phyloP scores from a whole-genome alignment of 2,797 vertebrate genomes.

The Dendrocincla tyrannina region DNA sequence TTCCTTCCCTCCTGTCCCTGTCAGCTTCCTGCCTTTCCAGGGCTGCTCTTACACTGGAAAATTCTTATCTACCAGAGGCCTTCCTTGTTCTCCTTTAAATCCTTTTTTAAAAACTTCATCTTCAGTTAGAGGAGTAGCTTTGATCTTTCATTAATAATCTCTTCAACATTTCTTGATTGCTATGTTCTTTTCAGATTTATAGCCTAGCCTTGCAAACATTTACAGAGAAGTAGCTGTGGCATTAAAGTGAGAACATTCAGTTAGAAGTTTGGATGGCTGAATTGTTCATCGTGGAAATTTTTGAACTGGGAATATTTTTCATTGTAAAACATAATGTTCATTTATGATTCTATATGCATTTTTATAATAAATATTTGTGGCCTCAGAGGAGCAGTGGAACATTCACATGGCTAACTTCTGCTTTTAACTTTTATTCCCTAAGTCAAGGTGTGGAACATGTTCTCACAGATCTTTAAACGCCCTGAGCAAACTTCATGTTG shows the following conservation, averaged over 20 bases:
- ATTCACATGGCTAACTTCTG: background rate
- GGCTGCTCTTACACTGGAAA: background rate
- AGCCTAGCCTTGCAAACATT: background rate
- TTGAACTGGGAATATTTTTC: conserved; percentile 13
- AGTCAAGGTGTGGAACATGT: background rate
- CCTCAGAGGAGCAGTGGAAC: background rate
- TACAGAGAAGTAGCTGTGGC: background rate
- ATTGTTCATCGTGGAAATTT: background rate
- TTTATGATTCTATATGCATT: background rate
- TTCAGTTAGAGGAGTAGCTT: background rate
- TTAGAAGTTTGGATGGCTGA: background rate
- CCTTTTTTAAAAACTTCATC: background rate
- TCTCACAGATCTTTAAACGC: conserved; percentile 2
- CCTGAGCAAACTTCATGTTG: background rate
- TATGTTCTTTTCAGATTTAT: conserved; percentile 27
- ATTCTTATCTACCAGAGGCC: background rate
- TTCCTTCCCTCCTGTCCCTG: background rate
- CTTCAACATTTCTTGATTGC: background rate
- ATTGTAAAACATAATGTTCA: background rate
- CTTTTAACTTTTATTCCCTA: background rate
- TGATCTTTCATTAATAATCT: conserved; percentile 27
- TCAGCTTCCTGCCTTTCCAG: background rate
- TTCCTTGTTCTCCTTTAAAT: conserved; percentile 12
- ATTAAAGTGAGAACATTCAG: conserved; percentile 18
- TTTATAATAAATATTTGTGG: conserved; percentile 23